Evolutionary conservation across 2,113 vertebrate genomes (phyloP).

Genomic region (Geothlypis trichas): DNA sequence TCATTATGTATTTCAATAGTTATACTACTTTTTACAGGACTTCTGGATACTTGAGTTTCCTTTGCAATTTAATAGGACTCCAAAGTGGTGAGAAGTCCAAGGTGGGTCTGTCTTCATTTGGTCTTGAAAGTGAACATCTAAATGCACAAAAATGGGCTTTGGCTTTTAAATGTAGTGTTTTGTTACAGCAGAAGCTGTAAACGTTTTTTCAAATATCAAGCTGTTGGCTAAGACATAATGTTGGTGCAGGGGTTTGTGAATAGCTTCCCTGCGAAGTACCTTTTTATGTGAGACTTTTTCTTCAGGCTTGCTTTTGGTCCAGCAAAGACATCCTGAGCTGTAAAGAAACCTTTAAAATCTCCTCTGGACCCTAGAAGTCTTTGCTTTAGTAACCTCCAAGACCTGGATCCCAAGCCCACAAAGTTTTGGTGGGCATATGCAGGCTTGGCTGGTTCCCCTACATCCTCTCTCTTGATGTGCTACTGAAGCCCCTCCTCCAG

Average conservation of each 20-base stretch:
- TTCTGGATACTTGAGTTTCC: not conserved
- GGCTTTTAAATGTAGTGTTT: not conserved
- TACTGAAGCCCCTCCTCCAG: not conserved
- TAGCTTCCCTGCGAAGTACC: not conserved
- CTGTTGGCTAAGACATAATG: not conserved
- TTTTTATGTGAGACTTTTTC: not conserved
- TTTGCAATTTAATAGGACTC: not conserved
- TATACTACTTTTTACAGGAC: not conserved
- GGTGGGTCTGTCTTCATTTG: not conserved
- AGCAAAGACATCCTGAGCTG: not conserved
- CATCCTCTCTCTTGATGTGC: rapidly evolving
- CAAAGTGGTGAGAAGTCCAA: not conserved
- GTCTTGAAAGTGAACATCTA: not conserved
- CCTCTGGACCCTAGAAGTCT: not conserved
- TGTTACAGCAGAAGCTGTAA: not conserved
- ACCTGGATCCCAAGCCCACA: not conserved
- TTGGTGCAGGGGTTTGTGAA: not conserved
- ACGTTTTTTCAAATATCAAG: not conserved
- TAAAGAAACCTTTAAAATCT: not conserved
- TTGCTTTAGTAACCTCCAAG: not conserved
- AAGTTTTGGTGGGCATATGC: not conserved
- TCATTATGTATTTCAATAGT: not conserved
- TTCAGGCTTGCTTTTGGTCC: not conserved
- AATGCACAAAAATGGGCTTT: not conserved
- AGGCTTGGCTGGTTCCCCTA: not conserved